phyloP scores from a whole-genome alignment of 2,113 vertebrate species.

The Coregonus clupeaformis region DNA sequence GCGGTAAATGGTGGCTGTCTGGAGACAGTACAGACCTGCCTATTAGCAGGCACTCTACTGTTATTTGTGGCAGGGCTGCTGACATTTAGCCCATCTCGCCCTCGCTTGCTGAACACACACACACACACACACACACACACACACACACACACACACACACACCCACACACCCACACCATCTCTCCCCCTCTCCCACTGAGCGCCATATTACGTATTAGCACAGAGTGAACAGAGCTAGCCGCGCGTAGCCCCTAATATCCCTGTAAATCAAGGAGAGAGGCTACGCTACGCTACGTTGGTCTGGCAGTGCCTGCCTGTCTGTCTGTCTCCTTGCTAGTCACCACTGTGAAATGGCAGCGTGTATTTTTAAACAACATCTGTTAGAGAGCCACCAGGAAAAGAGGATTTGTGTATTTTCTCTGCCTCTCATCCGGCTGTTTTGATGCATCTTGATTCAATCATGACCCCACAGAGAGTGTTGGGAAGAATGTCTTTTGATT shows the following conservation, averaged over 20 bases:
- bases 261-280: slow-evolving; percentile 21
- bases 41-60: slow-evolving; percentile 25
- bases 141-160: too few species aligned
- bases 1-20: neutral
- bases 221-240: slow-evolving; percentile 4
- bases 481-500: neutral
- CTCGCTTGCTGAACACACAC: neutral
- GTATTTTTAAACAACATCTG: slow-evolving; percentile 15
- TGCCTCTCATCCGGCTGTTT: neutral
- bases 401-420: neutral
- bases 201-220: slow-evolving; percentile 31
- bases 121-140: too few species aligned
- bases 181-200: slow-evolving; percentile 1
- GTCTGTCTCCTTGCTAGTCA: neutral
- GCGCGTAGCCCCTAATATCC: slow-evolving; percentile 6
- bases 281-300: neutral
- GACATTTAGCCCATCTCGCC: slow-evolving; percentile 29
- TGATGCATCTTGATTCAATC: neutral
- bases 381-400: neutral
- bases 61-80: slow-evolving; percentile 27
- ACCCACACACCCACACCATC: neutral
- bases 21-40: slow-evolving; percentile 19
- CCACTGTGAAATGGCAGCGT: slow-evolving; percentile 11
- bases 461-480: neutral
- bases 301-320: neutral